A percentile compares a stretch with the other conserved stretches of the same genome.
Conservation (phyloP, 2,888 invertebrate genomes). For the Folsomia manolachei region DNA sequence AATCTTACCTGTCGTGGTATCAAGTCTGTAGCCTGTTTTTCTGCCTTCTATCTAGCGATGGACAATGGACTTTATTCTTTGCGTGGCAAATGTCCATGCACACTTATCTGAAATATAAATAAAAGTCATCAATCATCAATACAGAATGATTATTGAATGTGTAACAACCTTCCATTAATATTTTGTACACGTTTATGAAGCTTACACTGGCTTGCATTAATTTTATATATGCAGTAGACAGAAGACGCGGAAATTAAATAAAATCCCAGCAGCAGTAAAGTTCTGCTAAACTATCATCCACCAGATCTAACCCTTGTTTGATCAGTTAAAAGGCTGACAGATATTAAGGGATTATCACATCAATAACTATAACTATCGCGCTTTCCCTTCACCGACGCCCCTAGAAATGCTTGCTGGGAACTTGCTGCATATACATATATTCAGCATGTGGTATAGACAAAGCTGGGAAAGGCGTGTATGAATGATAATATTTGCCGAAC, state of each 20-base stretch:
- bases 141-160: not conserved
- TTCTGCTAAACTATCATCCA: no score
- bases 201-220: not conserved
- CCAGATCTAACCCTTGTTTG: not conserved
- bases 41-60: not conserved
- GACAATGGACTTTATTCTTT: not conserved
- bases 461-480: no score
- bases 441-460: no score
- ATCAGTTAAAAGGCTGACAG: not conserved
- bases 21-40: no score
- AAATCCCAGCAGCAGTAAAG: no score
- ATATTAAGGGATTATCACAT: not conserved
- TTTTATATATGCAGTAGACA: not conserved
- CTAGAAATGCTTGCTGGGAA: no score
- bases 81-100: not conserved
- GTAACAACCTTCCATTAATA: not conserved
- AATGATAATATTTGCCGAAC: no score
- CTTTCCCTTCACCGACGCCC: no score
- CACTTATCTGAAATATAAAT: not conserved
- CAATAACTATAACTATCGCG: no score
- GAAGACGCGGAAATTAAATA: not conserved
- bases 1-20: not conserved
- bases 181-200: not conserved
- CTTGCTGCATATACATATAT: no score
- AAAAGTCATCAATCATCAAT: not conserved